These are phyloP conservation scores for Cygnus buccinator DNA, from an alignment of 2,113 vertebrate species.

Conservation along the genomic window DNA sequence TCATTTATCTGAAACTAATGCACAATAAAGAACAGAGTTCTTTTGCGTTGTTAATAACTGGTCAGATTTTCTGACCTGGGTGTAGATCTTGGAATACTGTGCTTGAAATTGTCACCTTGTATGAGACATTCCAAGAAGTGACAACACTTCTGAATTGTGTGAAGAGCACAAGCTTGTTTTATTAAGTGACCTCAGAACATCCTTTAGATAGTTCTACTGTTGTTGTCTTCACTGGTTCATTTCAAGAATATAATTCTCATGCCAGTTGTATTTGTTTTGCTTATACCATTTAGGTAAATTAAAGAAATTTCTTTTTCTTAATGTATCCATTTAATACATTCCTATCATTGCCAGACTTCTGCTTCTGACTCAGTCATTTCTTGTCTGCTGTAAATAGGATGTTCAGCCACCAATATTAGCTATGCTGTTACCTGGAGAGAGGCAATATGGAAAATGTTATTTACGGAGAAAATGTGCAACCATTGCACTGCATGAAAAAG, in stretches of 20 bases:
- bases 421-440: background rate
- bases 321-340: background rate
- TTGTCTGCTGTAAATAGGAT: background rate
- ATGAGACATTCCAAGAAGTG: constrained; percentile 33
- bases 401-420: background rate
- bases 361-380: background rate
- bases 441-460: background rate
- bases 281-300: background rate
- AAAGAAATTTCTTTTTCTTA: background rate
- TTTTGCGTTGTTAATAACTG: background rate
- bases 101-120: constrained; percentile 12
- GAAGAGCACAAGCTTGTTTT: background rate
- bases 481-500: background rate
- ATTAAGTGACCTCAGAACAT: background rate
- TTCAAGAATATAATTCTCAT: background rate
- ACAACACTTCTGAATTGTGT: background rate
- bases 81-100: constrained; percentile 5
- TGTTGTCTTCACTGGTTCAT: background rate
- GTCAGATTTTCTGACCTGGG: constrained; percentile 15
- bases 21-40: background rate
- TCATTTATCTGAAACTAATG: background rate
- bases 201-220: background rate
- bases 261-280: background rate
- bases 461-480: background rate
- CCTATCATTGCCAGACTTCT: background rate